Base-by-base conservation (phyloP, 2,888 invertebrate species). In the Pocota personata region DNA sequence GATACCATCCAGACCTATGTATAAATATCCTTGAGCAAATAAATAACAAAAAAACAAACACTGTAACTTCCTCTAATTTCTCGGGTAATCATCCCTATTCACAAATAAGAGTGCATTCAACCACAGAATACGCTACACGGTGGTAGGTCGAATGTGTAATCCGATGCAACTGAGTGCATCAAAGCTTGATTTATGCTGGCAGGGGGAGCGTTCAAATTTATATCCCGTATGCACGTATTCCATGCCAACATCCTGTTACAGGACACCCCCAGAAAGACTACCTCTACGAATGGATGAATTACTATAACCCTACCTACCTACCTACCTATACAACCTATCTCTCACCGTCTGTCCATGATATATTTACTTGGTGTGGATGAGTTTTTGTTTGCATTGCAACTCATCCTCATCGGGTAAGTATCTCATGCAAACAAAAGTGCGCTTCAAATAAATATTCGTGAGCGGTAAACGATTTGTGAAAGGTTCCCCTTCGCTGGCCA, bases 131-230 rank as follows among this genome's bases (percentile, higher is more conserved):
- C 50, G 60, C 30, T 7, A 24, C 62, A 66, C 60, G 60, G 66
- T 72, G 66, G 78, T 62, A 62, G 80, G 80, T 80, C 73, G 76
- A 82, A 48, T 77, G 73, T 78, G 78, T 79, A 78, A 82, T 60
- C 60, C 66, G 66, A 82, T 82, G 72, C 82, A 72, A 55, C 52
- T 30, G 32, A 52, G 12, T 43, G n/a, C 72, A 71, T 37, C 46
- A 27, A 12, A 67, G 73, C 73, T 78, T 83, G 79, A 83, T 83
- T 83, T 83, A 83, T 83, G 83, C 79, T 73, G 83, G 83, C 78
- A 60, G 46, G 35, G 67, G 72, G 67, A 73, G 55, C 48, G 37
- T 30, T 37, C 8, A 50, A 62, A 80, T 55, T 75, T 57, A 71
- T 77, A 58, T 82, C 69, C 82, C 66, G 27, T 66, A 57, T 71